Evolutionary conservation across 1,140 invertebrate genomes (phyloP).

Genomic region (Drosophila arawakana): DNA sequence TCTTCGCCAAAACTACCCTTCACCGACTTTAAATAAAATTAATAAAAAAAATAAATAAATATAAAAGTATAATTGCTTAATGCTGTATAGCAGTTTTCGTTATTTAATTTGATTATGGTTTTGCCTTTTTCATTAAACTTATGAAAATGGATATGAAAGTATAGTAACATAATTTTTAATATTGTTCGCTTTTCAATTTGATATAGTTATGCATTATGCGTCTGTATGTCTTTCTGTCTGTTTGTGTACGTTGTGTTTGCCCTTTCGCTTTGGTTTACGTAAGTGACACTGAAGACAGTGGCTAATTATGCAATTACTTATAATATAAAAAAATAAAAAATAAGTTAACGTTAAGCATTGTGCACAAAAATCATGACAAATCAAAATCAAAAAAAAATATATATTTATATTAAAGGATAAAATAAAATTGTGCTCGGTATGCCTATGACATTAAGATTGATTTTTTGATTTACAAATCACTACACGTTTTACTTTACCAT

Average conservation of each 20-base stretch:
- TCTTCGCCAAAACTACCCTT: conserved; percentile 3
- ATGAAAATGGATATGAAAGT: conserved; percentile 67
- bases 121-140: conserved; percentile 48
- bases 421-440: not conserved
- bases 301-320: conserved; percentile 75
- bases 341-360: not conserved
- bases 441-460: too few species aligned
- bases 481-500: not conserved
- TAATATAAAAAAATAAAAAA: not conserved
- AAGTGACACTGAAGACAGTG: conserved; percentile 69
- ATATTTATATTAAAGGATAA: not conserved
- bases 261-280: conserved; percentile 64
- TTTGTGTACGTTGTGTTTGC: conserved; percentile 24
- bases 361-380: not conserved
- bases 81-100: conserved; percentile 31
- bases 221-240: conserved; percentile 5
- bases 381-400: not conserved
- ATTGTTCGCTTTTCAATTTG: conserved; percentile 65
- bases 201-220: conserved; percentile 69
- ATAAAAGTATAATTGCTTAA: conserved; percentile 29
- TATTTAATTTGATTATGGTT: conserved; percentile 20
- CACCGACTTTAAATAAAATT: conserved; percentile 25
- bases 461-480: not conserved
- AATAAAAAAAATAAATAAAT: conserved; percentile 35
- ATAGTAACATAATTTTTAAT: conserved; percentile 34